These are phyloP conservation scores for Bathynomus jamesi DNA, from an alignment of 1,140 invertebrate genomes.

Conservation along the genomic window DNA sequence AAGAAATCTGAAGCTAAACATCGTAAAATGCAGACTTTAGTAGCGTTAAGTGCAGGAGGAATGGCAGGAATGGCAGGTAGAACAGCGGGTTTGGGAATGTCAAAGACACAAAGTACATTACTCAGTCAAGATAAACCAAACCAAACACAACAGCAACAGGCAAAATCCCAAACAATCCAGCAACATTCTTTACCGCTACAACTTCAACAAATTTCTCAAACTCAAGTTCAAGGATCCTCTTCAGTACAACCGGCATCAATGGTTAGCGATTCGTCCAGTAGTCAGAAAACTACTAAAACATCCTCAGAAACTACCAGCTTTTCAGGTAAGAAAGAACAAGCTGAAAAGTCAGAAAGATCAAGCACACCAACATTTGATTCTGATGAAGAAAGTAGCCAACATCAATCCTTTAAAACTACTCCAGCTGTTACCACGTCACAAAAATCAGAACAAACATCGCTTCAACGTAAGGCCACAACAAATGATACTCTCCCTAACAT, in stretches of 20 bases:
- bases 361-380: slow-evolving; percentile 93
- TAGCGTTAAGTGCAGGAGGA: slow-evolving; percentile 68
- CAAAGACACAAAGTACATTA: slow-evolving; percentile 47
- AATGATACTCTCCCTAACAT: slow-evolving; percentile 55
- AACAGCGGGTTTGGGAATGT: slow-evolving; percentile 72
- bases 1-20: slow-evolving; percentile 94
- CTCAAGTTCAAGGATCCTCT: neutral
- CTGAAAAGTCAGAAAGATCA: slow-evolving; percentile 65
- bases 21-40: slow-evolving; percentile 88
- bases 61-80: slow-evolving; percentile 82
- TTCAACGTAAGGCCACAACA: slow-evolving; percentile 42
- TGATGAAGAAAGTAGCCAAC: slow-evolving; percentile 69
- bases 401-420: slow-evolving; percentile 40
- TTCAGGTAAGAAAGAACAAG: slow-evolving; percentile 19
- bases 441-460: slow-evolving; percentile 46
- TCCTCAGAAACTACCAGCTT: too few relatives aligned
- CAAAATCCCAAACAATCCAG: neutral
- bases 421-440: slow-evolving; percentile 52
- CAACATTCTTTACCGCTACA: neutral
- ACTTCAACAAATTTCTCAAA: neutral
- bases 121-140: neutral
- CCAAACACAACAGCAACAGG: neutral
- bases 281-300: too few relatives aligned
- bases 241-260: too few relatives aligned
- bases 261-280: too few relatives aligned